These are phyloP conservation scores for Bradynema listronoti DNA, from an alignment of 1,140 invertebrate genomes.

Conservation along the genomic window DNA sequence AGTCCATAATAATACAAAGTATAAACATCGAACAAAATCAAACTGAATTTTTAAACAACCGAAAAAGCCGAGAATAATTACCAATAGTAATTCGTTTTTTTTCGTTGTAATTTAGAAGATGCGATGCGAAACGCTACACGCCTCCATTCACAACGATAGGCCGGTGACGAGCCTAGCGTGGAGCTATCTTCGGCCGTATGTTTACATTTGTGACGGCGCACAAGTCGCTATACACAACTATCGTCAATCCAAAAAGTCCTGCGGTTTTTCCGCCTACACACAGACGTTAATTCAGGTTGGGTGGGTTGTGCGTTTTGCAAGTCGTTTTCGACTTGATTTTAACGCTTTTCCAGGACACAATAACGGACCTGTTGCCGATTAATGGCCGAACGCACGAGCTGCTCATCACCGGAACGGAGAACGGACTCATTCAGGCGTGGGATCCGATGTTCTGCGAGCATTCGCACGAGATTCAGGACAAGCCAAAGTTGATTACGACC, in stretches of 20 bases:
- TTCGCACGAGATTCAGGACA: conserved; percentile 22
- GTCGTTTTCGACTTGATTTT: not conserved
- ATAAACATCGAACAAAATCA: not conserved
- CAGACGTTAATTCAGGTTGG: conserved; percentile 20
- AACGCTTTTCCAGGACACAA: conserved; percentile 35
- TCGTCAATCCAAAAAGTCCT: conserved; percentile 5
- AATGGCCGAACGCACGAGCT: conserved; percentile 50
- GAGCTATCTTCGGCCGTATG: conserved; percentile 43
- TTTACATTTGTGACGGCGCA: conserved; percentile 39
- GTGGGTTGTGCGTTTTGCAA: not conserved
- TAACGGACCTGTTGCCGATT: conserved; percentile 45
- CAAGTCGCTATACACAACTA: conserved; percentile 29
- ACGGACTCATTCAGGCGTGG: conserved; percentile 48
- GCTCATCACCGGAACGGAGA: conserved; percentile 38
- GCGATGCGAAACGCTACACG: conserved; percentile 27
- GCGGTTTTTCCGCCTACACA: conserved; percentile 13
- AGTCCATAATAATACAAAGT: too few species aligned
- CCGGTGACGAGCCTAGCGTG: conserved; percentile 35
- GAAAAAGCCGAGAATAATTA: conserved; percentile 10
- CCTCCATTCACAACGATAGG: conserved; percentile 25
- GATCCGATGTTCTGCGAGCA: conserved; percentile 46
- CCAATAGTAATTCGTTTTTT: too few species aligned
- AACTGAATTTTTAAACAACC: not conserved
- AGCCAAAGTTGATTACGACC: conserved; percentile 44
- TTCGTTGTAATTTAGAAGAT: conserved; percentile 28